phyloP scores from a whole-genome alignment of 2,113 vertebrate species.

The Gasterosteus aculeatus region DNA sequence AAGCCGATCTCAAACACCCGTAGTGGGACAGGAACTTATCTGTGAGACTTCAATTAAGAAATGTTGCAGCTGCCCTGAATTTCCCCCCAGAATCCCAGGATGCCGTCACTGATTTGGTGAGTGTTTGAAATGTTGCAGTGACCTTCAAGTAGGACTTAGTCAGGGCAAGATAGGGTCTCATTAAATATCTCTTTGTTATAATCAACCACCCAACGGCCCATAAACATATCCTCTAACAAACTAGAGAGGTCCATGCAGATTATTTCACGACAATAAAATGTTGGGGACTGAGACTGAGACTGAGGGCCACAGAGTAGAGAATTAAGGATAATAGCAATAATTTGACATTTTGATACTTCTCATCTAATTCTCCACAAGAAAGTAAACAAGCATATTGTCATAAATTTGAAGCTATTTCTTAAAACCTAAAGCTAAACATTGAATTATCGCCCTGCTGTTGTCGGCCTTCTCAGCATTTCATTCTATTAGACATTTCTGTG shows the following conservation, averaged over 20 bases:
- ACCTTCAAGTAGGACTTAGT: slow-evolving; percentile 10
- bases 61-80: slow-evolving; percentile 42
- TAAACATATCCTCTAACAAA: slow-evolving; percentile 18
- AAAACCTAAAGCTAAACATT: too few relatives aligned
- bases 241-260: not conserved
- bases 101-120: slow-evolving; percentile 10
- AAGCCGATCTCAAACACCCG: slow-evolving; percentile 51
- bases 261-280: not conserved
- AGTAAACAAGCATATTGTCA: too few relatives aligned
- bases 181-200: slow-evolving; percentile 4
- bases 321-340: too few relatives aligned
- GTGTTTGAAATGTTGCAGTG: slow-evolving; percentile 26
- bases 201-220: slow-evolving; percentile 1
- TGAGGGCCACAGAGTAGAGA: too few relatives aligned
- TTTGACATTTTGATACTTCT: too few relatives aligned
- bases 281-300: too few relatives aligned
- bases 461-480: too few relatives aligned
- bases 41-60: slow-evolving; percentile 50
- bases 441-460: too few relatives aligned
- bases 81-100: slow-evolving; percentile 30
- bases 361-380: too few relatives aligned
- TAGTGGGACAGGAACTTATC: slow-evolving; percentile 49
- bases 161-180: not conserved
- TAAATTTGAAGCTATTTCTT: too few relatives aligned
- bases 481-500: too few relatives aligned